phyloP scores from a whole-genome alignment of 2,888 invertebrate genomes.

The Boloria selene region DNA sequence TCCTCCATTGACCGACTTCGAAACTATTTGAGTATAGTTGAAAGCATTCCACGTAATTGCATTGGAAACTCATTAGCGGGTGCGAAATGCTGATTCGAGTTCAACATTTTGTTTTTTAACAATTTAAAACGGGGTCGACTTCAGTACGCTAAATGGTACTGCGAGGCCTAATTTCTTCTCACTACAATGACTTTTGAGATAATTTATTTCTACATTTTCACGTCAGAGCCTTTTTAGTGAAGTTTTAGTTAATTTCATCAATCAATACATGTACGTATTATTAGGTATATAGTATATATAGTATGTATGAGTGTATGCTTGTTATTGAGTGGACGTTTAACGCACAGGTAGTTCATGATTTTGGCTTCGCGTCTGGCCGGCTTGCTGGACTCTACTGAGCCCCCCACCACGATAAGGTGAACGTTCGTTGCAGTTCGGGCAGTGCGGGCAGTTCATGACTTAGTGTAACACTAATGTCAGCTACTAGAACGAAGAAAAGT shows the following conservation, averaged over 20 bases:
- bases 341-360: too few species aligned
- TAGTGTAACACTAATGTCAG: too few species aligned
- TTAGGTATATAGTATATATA: too few species aligned
- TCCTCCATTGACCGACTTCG: slow-evolving; percentile 33
- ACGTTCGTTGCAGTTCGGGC: too few species aligned
- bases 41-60: slow-evolving; percentile 59
- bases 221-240: neutral
- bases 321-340: too few species aligned
- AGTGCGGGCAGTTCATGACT: too few species aligned
- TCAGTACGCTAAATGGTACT: slow-evolving; percentile 54
- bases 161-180: slow-evolving; percentile 28
- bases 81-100: slow-evolving; percentile 69
- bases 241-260: neutral
- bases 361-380: too few species aligned
- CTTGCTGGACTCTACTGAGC: too few species aligned
- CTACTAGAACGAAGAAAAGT: too few species aligned
- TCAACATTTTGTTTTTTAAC: slow-evolving; percentile 63
- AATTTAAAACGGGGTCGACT: slow-evolving; percentile 51
- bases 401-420: too few species aligned
- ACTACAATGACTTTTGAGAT: slow-evolving; percentile 26
- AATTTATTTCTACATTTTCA: slow-evolving; percentile 23
- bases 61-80: slow-evolving; percentile 62
- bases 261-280: too few species aligned
- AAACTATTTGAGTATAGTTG: slow-evolving; percentile 41
- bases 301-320: too few species aligned